Evolutionary conservation across 2,797 vertebrate genomes (phyloP), one percentile per base, ranked within the genome.

Genomic region (Helarctos malayanus): DNA sequence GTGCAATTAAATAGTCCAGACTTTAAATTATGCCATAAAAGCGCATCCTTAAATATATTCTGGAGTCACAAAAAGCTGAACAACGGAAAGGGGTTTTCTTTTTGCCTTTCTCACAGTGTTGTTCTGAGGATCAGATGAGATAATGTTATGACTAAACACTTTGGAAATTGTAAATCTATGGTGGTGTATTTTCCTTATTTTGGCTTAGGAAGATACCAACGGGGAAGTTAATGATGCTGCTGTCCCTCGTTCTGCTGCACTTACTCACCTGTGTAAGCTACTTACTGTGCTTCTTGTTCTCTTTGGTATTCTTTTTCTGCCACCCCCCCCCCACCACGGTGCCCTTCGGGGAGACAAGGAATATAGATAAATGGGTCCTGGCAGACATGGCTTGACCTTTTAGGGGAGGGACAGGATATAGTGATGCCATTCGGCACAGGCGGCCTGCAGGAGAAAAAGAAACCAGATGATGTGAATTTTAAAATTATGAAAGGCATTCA

Each of bases 401-500:
- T 25, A 23, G 88, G 45, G 89, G 69, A 88, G 96, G 81, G 61
- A 54, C 71, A 71, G 92, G 88, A 92, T 87, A 71, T 97, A 84
- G 96, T 93, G 88, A 79, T 85, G 32, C 80, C 52, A 35, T 97
- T 94, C 95, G 93, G 29, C 88, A 97, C 89, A 98, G 96, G 84
- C 95, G 98, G 97, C 78, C 94, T 89, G 95, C 71, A 65, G 95
- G 95, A 97, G 89, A 96, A 93, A 97, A 97, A 84, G 83, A 98
- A 93, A 94, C 69, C 96, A 69, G 94, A 14, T 29, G 32, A 57
- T 86, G 65, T 45, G 41, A 65, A 56, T 95, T 91, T 94, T 21
- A 57, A 75, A 96, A 98, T 98, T 98, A 98, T 68, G 90, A 97
- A 86, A 97, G 97, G 98, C 96, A 98, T 97, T 98, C 97, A 98